These are phyloP conservation scores for Siderastrea radians DNA, from an alignment of 92 coral and sea anemone species.

Conservation along the genomic window DNA sequence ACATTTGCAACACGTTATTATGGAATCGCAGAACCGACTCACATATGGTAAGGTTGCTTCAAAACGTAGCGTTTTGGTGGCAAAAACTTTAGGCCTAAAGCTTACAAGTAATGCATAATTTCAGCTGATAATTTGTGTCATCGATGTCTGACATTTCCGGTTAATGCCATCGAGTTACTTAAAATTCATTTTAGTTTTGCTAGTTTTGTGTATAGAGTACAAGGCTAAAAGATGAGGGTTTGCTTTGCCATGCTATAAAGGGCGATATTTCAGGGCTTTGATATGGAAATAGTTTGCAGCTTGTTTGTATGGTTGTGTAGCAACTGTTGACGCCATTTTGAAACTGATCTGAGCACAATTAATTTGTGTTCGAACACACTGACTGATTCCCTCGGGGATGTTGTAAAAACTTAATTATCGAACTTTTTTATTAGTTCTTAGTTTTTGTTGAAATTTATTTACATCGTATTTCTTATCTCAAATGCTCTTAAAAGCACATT, in stretches of 20 bases:
- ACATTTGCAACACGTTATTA: constrained; percentile 87
- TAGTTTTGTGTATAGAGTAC: not conserved
- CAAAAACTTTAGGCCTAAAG: not conserved
- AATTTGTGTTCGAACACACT: not conserved
- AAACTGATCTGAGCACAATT: not conserved
- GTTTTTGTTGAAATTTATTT: not conserved
- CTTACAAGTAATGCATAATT: not conserved
- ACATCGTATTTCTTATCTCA: no score
- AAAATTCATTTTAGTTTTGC: not conserved
- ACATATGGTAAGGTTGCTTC: constrained; percentile 87
- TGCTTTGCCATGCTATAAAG: not conserved
- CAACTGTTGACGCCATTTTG: constrained; percentile 9
- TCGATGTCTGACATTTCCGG: not conserved
- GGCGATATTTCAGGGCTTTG: not conserved
- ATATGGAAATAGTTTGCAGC: not conserved
- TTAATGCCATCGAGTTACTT: not conserved
- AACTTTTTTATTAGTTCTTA: not conserved
- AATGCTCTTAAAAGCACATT: not conserved
- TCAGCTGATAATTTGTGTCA: no score
- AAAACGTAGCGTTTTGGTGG: not conserved
- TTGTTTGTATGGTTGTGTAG: constrained; percentile 37
- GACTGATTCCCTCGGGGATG: not conserved
- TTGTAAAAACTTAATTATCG: not conserved
- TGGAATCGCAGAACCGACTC: constrained; percentile 84
- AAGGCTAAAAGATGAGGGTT: not conserved